Base-by-base conservation (phyloP, 2,888 invertebrate species). In the Bombylius discolor region DNA sequence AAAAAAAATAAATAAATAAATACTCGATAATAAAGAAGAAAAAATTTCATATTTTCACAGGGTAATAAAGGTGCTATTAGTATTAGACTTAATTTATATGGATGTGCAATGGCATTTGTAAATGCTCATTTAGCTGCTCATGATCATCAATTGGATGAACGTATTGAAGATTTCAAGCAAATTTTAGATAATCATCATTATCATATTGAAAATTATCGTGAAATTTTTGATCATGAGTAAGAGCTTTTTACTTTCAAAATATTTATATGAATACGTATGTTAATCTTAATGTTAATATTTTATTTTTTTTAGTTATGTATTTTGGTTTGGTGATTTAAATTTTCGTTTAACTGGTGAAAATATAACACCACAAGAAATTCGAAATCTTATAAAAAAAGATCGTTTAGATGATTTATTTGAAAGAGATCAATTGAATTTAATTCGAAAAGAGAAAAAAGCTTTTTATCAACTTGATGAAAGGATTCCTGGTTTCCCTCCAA, bases 41-140 rank as follows among this genome's bases (percentile, higher is more conserved):
- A 11, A 5, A 2, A 2, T 23, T 23, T 23, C 13, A 48, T 13
- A 3, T 14, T 32, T 12, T 14, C 33, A 34, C 71, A 93, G 93
- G 97, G 96, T 36, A 96, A 95, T 75, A 97, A 97, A 78, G 96
- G 96, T 31, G 95, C 90, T 5, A 89, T 94, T 2, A 91, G 89
- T 68, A 78, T 94, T 53, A 79, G 96, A 57, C 81, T 96, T 67
- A 88, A 86, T 65, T 79, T 93, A 42, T 90, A 91, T 68, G 95
- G 94, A 4, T 87, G 90, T 66, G 93, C 90, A 1, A 69, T 95
- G 53, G 89, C 93, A 67, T 80, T 95, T 56, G 86, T 96, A 9
- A 95, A 94, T 70, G 82, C 88, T 50, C 96, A 97, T 73, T 74
- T 97, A 63, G 87, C 93, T 4, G 90, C 96, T 5, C 95, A 96